Base-by-base conservation (phyloP, 2,888 invertebrate genomes). In the Cerceris ruficornis region DNA sequence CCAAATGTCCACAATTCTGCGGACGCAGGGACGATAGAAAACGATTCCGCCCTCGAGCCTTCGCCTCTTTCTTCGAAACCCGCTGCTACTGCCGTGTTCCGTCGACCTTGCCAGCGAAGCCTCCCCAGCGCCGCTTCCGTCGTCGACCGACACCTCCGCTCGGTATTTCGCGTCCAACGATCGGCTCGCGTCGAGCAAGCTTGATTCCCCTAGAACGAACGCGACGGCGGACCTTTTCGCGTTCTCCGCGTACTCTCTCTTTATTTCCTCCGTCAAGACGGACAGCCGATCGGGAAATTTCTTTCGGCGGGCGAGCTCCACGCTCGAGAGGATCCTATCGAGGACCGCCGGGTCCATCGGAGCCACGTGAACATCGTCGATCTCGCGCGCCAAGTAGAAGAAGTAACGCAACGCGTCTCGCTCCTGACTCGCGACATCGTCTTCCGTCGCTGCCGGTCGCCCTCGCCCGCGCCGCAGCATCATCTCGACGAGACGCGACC, bases 171-270 rank as follows among this genome's bases (percentile, higher is more conserved):
- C 54, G 28, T 9, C 9, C 0, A 96, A 96, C 92, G 28, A 4
- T 28, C 28, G 28, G 28, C 28, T 28, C 1, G 28, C 4, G 28
- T 28, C 28, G 28, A 2, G 28, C 28, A 28, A 28, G 28, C 4
- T 28, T 28, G 4, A 1, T 28, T 98, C 97, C 88, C 96, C 95
- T 6, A 98, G 93, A 0, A 98, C 97, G 91, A 98, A 98, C 93
- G 98, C 98, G 0, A 98, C 96, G 66, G 97, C 96, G 0, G 98
- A 96, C 90, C 98, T 98, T 90, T 98, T 98, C 90, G 98, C 96
- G 78, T 96, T 96, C 91, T 96, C 94, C 90, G 96, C 94, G 90
- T 97, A 98, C 88, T 98, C 97, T 78, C 97, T 95, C 84, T 96
- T 95, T 92, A 97, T 96, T 91, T 98, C 98, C 72, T 95, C 94